These are phyloP conservation scores for Nomada lathburiana DNA, from an alignment of 2,888 invertebrate species.

Conservation along the genomic window DNA sequence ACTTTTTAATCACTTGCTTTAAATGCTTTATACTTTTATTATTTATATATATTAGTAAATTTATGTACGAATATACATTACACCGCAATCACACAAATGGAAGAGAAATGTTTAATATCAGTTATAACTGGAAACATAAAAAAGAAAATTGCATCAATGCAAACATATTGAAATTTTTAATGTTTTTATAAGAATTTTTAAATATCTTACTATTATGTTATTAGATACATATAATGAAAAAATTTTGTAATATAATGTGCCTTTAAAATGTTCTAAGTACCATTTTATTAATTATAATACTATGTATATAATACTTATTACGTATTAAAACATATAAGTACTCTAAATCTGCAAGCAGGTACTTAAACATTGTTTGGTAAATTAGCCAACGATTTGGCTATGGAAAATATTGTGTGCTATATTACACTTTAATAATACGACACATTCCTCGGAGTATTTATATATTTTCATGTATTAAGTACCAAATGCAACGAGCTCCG, in stretches of 20 bases:
- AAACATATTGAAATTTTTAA: background rate
- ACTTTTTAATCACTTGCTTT: background rate
- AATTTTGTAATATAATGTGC: slow-evolving; percentile 44
- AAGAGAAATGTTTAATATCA: background rate
- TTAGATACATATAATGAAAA: background rate
- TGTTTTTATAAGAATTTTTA: slow-evolving; percentile 3
- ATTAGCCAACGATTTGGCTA: slow-evolving; percentile 11
- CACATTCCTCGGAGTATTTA: slow-evolving; percentile 54
- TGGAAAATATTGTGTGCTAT: slow-evolving; percentile 12
- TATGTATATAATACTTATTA: slow-evolving; percentile 30
- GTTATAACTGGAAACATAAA: background rate
- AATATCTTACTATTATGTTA: slow-evolving; percentile 3
- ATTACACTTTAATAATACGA: slow-evolving; percentile 25
- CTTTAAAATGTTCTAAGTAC: slow-evolving; percentile 42
- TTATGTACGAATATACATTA: background rate
- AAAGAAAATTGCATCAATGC: slow-evolving; percentile 4
- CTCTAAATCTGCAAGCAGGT: slow-evolving; percentile 35
- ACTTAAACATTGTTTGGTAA: slow-evolving; percentile 37
- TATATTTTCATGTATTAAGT: slow-evolving; percentile 28
- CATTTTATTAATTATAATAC: slow-evolving; percentile 30
- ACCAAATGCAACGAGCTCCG: background rate
- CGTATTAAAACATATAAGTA: slow-evolving; percentile 27
- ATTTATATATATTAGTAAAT: background rate
- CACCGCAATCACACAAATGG: background rate
- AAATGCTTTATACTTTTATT: background rate